A percentile compares a stretch with the other conserved stretches of the same genome.
Evolutionary conservation across 2,888 invertebrate species (phyloP).

Genomic region (Melolontha melolontha): DNA sequence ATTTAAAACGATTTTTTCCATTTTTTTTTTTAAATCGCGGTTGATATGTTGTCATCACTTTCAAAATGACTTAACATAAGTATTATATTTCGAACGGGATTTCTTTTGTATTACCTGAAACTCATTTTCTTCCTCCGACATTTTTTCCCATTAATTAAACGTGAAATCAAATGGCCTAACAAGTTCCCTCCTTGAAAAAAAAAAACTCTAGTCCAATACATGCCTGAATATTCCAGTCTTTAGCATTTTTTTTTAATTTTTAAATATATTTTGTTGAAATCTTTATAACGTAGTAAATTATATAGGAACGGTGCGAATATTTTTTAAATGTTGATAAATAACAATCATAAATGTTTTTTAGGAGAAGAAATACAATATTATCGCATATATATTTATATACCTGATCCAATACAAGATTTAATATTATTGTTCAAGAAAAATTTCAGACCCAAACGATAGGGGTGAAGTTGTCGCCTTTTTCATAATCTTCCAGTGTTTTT

Average conservation of each 20-base stretch:
- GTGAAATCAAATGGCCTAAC: slow-evolving; percentile 62
- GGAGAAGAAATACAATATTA: slow-evolving; percentile 28
- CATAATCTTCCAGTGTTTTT: slow-evolving; percentile 53
- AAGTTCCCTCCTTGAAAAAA: slow-evolving; percentile 64
- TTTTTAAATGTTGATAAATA: slow-evolving; percentile 36
- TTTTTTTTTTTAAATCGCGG: slow-evolving; percentile 4
- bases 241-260: slow-evolving; percentile 50
- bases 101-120: neutral
- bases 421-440: slow-evolving; percentile 19
- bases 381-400: slow-evolving; percentile 12
- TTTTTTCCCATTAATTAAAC: neutral
- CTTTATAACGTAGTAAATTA: slow-evolving; percentile 28
- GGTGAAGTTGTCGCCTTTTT: slow-evolving; percentile 50
- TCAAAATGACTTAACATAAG: slow-evolving; percentile 10
- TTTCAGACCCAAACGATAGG: slow-evolving; percentile 30
- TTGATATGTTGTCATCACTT: slow-evolving; percentile 23
- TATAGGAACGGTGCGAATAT: slow-evolving; percentile 44
- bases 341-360: slow-evolving; percentile 49
- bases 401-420: slow-evolving; percentile 7
- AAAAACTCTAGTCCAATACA: slow-evolving; percentile 62
- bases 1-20: neutral
- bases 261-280: slow-evolving; percentile 46
- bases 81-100: slow-evolving; percentile 1
- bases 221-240: slow-evolving; percentile 56
- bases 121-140: neutral